Evolutionary conservation across 2,113 vertebrate species (phyloP), one percentile per base, ranked within the genome.

Genomic region (Corythornis vintsioides): DNA sequence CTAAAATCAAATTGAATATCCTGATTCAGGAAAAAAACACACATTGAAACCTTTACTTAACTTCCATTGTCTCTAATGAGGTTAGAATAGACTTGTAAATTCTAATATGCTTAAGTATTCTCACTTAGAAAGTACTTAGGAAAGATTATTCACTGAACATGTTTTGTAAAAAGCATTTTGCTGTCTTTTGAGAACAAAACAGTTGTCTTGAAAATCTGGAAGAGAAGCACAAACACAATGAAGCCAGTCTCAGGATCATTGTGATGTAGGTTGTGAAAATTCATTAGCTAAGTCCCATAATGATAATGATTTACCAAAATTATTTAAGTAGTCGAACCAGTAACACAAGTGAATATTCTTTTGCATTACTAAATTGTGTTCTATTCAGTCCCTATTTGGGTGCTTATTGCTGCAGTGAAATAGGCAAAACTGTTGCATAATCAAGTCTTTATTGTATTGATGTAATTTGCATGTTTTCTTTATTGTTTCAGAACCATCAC

Each of bases 401-500:
- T 94, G 33, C 88, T 88, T 83, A 74, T 95, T 61, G 78, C 88
- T 91, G 61, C 28, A 55, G 65, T 85, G 67, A 73, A 87, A 70
- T 55, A 83, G 50, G 66, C 53, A 85, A 94, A 84, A 42, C 76
- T 87, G 65, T 94, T 93, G 47, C 43, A 63, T 83, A 95, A 91
- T 81, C 90, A 89, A 88, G 67, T 67, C 60, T 93, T 89, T 91
- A 89, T 91, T 92, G 65, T 95, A 92, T 90, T 13, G 28, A n/a
- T 90, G 26, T 88, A 75, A 94, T 96, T 93, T 95, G 21, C 64
- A 28, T 89, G 56, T 93, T 92, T 91, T 88, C 86, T 91, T 89
- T 93, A 92, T 94, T 94, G 77, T 93, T 90, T 94, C 84, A 87
- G 76, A 94, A 78, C 75, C 81, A 69, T 90, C 78, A 93, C 63